phyloP scores from a whole-genome alignment of 2,888 invertebrate genomes.

The Zeuzera pyrina region DNA sequence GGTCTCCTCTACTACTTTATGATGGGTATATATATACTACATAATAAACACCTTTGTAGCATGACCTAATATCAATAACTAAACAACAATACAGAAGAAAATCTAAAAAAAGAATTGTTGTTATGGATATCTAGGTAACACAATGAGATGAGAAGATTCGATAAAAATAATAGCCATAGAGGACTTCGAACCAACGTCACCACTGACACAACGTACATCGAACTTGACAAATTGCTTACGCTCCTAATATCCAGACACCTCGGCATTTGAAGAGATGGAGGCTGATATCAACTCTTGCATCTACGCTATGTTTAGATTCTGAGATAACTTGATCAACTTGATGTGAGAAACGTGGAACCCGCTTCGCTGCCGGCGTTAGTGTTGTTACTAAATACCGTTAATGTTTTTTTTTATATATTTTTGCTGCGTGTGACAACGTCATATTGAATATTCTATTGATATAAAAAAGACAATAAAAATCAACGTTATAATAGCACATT shows the following conservation, averaged over 20 bases:
- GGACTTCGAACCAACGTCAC: constrained; percentile 22
- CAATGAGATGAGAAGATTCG: constrained; percentile 6
- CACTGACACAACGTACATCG: constrained; percentile 60
- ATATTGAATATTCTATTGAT: no score
- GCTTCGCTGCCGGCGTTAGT: constrained; percentile 21
- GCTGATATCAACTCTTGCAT: constrained; percentile 51
- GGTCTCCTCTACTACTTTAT: no score
- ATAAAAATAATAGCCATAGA: constrained; percentile 16
- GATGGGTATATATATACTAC: no score
- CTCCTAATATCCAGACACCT: constrained; percentile 67
- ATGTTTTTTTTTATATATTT: constrained; percentile 12
- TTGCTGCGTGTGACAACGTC: no score
- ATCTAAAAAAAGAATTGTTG: no score
- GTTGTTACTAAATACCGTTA: constrained; percentile 28
- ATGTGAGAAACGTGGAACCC: constrained; percentile 35
- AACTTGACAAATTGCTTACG: constrained; percentile 69
- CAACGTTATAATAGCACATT: no score
- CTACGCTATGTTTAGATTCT: constrained; percentile 54
- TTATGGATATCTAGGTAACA: background rate
- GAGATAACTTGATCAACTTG: constrained; percentile 60
- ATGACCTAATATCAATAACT: no score
- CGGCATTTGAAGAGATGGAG: constrained; percentile 44
- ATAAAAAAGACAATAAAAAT: no score
- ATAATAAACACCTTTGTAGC: no score
- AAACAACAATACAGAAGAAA: no score